A percentile compares a stretch with the other conserved stretches of the same genome.
Conservation (phyloP, 2,888 invertebrate genomes). For the Phyto melanocephala region DNA sequence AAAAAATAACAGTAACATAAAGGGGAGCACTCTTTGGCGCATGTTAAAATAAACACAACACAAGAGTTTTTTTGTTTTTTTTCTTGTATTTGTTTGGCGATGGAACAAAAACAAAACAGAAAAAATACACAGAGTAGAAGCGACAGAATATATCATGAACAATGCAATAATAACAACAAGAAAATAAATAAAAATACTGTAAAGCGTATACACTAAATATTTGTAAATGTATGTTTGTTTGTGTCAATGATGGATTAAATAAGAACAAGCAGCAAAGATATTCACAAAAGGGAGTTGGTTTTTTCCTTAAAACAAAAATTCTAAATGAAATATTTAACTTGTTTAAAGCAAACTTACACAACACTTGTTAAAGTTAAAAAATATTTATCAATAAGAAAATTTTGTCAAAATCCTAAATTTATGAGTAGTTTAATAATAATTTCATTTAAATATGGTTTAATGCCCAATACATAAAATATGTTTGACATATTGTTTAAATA, state of each 20-base stretch:
- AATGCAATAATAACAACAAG: slow-evolving; percentile 39
- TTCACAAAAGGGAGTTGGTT: slow-evolving; percentile 66
- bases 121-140: background rate
- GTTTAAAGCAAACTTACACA: slow-evolving; percentile 5
- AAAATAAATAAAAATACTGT: too few species aligned
- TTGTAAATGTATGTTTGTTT: background rate
- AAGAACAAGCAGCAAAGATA: slow-evolving; percentile 45
- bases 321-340: background rate
- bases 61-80: background rate
- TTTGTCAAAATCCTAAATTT: too few species aligned
- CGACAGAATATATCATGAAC: background rate
- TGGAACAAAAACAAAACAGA: slow-evolving; percentile 10
- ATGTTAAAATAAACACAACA: slow-evolving; percentile 43
- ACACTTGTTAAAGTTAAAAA: background rate
- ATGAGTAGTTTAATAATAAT: too few species aligned
- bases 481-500: too few species aligned
- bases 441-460: too few species aligned
- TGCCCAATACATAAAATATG: too few species aligned
- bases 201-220: background rate
- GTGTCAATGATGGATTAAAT: background rate
- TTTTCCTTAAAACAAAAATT: slow-evolving; percentile 39
- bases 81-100: too few species aligned
- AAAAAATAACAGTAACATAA: background rate
- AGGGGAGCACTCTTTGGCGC: slow-evolving; percentile 52
- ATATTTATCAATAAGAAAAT: too few species aligned